Conservation (phyloP, 1,140 invertebrate genomes). For the Amphibalanus amphitrite region DNA sequence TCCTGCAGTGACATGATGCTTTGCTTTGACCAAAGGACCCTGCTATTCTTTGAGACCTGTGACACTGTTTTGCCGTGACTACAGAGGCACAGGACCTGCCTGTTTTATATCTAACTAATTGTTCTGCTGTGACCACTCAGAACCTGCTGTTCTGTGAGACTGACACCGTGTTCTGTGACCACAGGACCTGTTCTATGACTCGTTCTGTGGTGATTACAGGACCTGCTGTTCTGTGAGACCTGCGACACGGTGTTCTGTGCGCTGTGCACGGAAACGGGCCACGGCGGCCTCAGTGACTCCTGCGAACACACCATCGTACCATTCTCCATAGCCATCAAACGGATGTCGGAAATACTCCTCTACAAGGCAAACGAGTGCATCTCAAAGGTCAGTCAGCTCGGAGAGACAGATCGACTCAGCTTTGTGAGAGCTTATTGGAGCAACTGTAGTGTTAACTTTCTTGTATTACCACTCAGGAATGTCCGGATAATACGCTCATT, state of each 20-base stretch:
- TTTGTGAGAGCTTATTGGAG: no score
- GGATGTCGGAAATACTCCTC: slow-evolving; percentile 87
- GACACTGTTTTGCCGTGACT: no score
- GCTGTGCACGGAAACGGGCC: slow-evolving; percentile 35
- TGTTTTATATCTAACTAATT: no score
- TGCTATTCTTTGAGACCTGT: not conserved
- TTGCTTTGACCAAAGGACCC: not conserved
- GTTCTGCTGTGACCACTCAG: not conserved
- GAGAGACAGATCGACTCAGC: no score
- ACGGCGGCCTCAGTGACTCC: slow-evolving; percentile 16
- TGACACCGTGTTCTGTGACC: not conserved
- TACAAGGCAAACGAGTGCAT: slow-evolving; percentile 88
- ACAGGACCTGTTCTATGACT: not conserved
- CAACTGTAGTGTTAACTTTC: no score
- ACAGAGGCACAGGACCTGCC: no score
- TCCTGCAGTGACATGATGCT: no score
- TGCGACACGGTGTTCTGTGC: slow-evolving; percentile 89
- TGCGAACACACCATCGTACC: slow-evolving; percentile 78
- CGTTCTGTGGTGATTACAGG: slow-evolving; percentile 31
- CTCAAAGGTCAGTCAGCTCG: slow-evolving; percentile 55
- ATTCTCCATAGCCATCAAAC: slow-evolving; percentile 87
- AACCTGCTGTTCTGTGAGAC: not conserved
- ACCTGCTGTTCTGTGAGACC: slow-evolving; percentile 84
- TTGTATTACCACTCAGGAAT: no score
- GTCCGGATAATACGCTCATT: no score